Evolutionary conservation across 1,140 invertebrate species (phyloP), one percentile per base, ranked within the genome.

Genomic region (Rhizoglyphus robini): DNA sequence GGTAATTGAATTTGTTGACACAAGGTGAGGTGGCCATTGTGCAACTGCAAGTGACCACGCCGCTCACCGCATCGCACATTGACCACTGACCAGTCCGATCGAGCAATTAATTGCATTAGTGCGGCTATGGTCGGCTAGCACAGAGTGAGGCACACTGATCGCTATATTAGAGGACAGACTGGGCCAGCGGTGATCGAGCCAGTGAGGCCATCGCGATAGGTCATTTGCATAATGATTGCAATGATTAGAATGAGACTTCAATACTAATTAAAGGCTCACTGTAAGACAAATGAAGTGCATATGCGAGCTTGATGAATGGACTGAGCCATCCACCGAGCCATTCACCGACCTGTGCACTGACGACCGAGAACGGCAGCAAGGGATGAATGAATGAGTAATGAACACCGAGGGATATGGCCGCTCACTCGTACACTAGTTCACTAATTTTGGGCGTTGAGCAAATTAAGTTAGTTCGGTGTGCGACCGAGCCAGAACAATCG

Each of bases 361-460:
- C 18, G 36, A 41, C 36, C 18, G 36, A 41, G 18, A 18, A 41
- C 36, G 36, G 18, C n/a, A n/a, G 41, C 20, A 5, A 54, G 51
- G 20, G 51, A 8, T 54, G 51, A 54, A 54, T 54, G 51, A 54
- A 54, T 54, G 51, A 54, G 20, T 54, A 54, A 54, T 54, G 51
- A 54, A 54, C 51, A 32, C 23, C 51, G 31, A 60, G n/a, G 31
- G 5, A 27, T 60, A 34, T 60, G 23, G 25, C 51, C 23, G n/a
- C n/a, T n/a, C n/a, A n/a, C n/a, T n/a, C n/a, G n/a, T n/a, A n/a
- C n/a, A n/a, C n/a, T n/a, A n/a, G n/a, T n/a, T n/a, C n/a, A n/a
- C n/a, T n/a, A n/a, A 54, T 25, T 54, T 32, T 54, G 51, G 51
- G 51, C 51, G 51, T 54, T 20, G 51, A 54, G 20, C 31, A 54